A percentile compares a stretch with the other conserved stretches of the same genome.
These are phyloP conservation scores for Mesocentrotus franciscanus DNA, from an alignment of 53 echinoderm and acorn worm genomes.

Conservation along the genomic window DNA sequence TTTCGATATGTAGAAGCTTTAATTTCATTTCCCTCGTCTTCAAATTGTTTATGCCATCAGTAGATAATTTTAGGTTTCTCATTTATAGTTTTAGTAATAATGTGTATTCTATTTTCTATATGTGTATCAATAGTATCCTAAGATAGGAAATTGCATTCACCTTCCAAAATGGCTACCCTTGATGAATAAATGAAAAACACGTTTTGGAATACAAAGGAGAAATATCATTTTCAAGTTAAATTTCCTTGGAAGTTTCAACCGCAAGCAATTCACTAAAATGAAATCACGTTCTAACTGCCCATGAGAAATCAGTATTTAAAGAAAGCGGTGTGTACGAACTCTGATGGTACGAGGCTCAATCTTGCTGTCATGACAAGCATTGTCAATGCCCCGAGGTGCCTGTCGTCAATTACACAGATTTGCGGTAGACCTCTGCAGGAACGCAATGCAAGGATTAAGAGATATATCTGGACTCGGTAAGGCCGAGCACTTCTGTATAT, in stretches of 20 bases:
- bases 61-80: too few species aligned
- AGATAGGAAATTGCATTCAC: not conserved
- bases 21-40: too few species aligned
- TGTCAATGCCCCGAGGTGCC: constrained; percentile 47
- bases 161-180: not conserved
- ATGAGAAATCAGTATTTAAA: not conserved
- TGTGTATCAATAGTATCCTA: too few species aligned
- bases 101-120: too few species aligned
- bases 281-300: not conserved
- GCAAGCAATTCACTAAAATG: not conserved
- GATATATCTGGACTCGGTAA: constrained; percentile 20
- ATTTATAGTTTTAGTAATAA: too few species aligned
- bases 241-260: not conserved
- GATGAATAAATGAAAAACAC: not conserved
- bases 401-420: constrained; percentile 55
- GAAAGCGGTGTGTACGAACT: not conserved
- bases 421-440: constrained; percentile 1
- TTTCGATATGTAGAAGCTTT: too few species aligned
- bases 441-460: constrained; percentile 47
- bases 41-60: too few species aligned
- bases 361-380: not conserved
- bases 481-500: not conserved
- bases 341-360: not conserved
- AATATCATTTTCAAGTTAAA: not conserved
- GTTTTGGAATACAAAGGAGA: too few species aligned